Base-by-base conservation (phyloP, 2,113 vertebrate species). In the Hypomesus transpacificus region DNA sequence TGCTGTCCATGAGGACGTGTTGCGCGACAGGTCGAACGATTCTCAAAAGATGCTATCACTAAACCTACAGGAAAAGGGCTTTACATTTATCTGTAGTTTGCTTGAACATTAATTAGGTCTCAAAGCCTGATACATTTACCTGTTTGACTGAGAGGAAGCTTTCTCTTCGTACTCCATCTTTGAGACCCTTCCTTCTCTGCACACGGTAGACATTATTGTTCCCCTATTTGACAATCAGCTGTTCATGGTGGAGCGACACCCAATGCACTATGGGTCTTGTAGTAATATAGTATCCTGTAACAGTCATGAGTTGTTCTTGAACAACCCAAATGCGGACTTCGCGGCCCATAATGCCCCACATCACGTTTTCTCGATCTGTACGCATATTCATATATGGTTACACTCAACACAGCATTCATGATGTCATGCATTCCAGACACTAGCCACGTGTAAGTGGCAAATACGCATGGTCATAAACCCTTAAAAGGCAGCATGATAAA, bases 141-240 rank as follows among this genome's bases (percentile, higher is more conserved):
- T 91, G 78, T 59, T 83, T n/a, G 81, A 74, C 4, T 85, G 39
- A 34, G 82, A 68, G 7, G 87, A 75, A n/a, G 82, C 75, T 82
- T 84, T 92, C 24, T 91, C 89, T 62, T 83, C 87, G 73, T 74
- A 85, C 74, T 92, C 91, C 91, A 92, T 92, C 75, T 86, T 76
- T 85, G 86, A 67, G 53, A 79, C 62, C 60, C 77, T 87, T 82
- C 77, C 81, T 79, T 90, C 86, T 70, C 66, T 70, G 71, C 75
- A 85, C 84, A 82, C 83, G 54, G 79, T 71, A 76, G 88, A 90
- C 83, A 89, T 87, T 64, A 73, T 73, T 62, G 13, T 85, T 58
- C 75, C 75, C 53, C 51, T 79, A 84, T 80, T 88, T 90, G 86
- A 89, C 87, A 85, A 76, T 87, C 86, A 90, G 82, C 84, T 87